Evolutionary conservation across 2,888 invertebrate species (phyloP), one percentile per base, ranked within the genome.

Genomic region (Podotricha telesiphe): DNA sequence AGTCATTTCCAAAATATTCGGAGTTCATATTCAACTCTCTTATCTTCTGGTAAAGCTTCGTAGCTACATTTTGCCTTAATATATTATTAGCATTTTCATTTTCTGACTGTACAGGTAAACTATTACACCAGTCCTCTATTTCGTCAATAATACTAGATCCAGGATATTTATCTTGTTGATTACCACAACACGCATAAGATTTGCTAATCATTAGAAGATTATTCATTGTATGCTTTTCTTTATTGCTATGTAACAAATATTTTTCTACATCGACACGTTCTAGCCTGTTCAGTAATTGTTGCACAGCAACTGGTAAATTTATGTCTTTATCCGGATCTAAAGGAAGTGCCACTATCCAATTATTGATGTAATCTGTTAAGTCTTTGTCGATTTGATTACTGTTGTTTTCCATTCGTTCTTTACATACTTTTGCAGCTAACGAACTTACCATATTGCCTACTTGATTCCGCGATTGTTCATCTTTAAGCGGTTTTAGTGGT

Each of bases 91-190:
- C 45, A 59, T 50, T 55, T 40, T 72, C 65, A 8, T 62, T 59
- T 55, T 75, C 73, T 1, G 62, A 28, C 51, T 77, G 72, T 4
- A 88, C 76, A 45, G 86, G 86, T 62, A 89, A 75, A 20, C 79
- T 76, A 10, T 80, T 77, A 61, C 81, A 84, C 88, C 88, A 89
- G 28, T 76, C 78, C 69, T 88, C 87, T 67, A 89, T 83, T 13
- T 78, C 77, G 68, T 87, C 80, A 5, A 86, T 79, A 48, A 87
- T 68, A 51, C 34, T 61, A 48, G 34, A 55, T 6, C 65, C 69
- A 19, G 68, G 73, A 47, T 71, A 67, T 15, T 10, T 4, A 5
- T 40, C 20, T 17, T 45, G 11, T 53, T 37, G 65, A 56, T 56
- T 74, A 61, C 65, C 64, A 47, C 71, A 70, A 37, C 72, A 75